Conservation (phyloP, 2,888 invertebrate species). For the Euzetes globulus region DNA sequence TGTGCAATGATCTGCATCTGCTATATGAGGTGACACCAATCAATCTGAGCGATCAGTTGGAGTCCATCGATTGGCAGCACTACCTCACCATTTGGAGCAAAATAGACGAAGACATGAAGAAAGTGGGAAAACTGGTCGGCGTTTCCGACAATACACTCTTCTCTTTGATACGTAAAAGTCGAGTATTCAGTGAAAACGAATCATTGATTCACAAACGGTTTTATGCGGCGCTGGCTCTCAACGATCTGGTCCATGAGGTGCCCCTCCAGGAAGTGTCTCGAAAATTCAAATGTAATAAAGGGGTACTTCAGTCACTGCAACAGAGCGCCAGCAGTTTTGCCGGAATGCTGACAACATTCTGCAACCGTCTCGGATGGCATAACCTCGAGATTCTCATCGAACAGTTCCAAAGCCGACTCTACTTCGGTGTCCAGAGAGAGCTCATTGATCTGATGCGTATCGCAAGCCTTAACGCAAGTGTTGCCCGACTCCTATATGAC, state of each 20-base stretch:
- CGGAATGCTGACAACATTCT: slow-evolving; percentile 95
- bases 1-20: slow-evolving; percentile 89
- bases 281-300: slow-evolving; percentile 78
- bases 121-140: slow-evolving; percentile 81
- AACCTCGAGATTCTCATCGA: slow-evolving; percentile 78
- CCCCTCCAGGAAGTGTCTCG: slow-evolving; percentile 68
- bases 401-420: slow-evolving; percentile 86
- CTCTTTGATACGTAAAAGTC: slow-evolving; percentile 43
- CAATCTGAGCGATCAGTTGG: slow-evolving; percentile 70
- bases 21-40: slow-evolving; percentile 87
- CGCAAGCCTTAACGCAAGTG: slow-evolving; percentile 65
- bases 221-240: slow-evolving; percentile 79
- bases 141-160: slow-evolving; percentile 61
- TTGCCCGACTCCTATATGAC: slow-evolving; percentile 74
- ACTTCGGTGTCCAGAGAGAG: slow-evolving; percentile 88
- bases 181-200: slow-evolving; percentile 39
- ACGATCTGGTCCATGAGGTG: slow-evolving; percentile 85
- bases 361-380: slow-evolving; percentile 82
- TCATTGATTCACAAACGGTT: slow-evolving; percentile 56
- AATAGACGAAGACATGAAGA: slow-evolving; percentile 66
- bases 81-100: slow-evolving; percentile 71
- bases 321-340: slow-evolving; percentile 92
- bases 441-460: slow-evolving; percentile 81
- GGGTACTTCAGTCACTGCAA: slow-evolving; percentile 85
- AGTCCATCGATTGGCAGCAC: slow-evolving; percentile 61